Conservation (phyloP, 2,888 invertebrate genomes). For the Chymomyza fuscimana region DNA sequence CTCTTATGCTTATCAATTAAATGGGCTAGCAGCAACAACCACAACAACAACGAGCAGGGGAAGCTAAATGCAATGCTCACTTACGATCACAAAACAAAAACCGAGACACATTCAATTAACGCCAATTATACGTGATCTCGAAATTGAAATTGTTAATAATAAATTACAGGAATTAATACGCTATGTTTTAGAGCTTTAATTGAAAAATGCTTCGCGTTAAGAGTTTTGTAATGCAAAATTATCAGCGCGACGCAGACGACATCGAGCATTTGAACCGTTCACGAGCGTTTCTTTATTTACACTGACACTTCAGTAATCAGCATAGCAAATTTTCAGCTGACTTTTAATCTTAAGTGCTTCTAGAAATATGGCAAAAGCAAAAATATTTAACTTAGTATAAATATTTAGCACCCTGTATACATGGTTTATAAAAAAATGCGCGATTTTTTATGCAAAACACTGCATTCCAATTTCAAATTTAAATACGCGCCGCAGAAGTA, state of each 20-base stretch:
- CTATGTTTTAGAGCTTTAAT: constrained; percentile 14
- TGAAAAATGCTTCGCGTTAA: constrained; percentile 22
- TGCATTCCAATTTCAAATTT: background rate
- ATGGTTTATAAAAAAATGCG: background rate
- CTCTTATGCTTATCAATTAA: constrained; percentile 62
- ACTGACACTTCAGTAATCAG: constrained; percentile 60
- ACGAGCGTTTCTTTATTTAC: constrained; percentile 62
- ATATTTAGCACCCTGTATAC: background rate
- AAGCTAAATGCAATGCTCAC: constrained; percentile 26
- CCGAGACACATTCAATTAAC: constrained; percentile 60
- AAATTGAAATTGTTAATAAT: constrained; percentile 61
- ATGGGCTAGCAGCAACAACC: constrained; percentile 39
- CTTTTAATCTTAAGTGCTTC: background rate
- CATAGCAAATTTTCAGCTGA: constrained; percentile 41
- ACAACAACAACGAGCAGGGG: constrained; percentile 22
- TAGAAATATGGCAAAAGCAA: background rate
- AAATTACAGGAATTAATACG: constrained; percentile 48
- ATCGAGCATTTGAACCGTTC: constrained; percentile 48
- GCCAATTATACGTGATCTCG: constrained; percentile 65
- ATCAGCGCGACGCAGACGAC: background rate
- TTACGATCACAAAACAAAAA: constrained; percentile 29
- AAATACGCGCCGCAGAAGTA: background rate
- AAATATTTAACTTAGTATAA: background rate
- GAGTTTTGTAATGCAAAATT: constrained; percentile 23
- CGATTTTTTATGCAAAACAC: background rate